Evolutionary conservation across 2,888 invertebrate species (phyloP).

Genomic region (Eurois occulta): DNA sequence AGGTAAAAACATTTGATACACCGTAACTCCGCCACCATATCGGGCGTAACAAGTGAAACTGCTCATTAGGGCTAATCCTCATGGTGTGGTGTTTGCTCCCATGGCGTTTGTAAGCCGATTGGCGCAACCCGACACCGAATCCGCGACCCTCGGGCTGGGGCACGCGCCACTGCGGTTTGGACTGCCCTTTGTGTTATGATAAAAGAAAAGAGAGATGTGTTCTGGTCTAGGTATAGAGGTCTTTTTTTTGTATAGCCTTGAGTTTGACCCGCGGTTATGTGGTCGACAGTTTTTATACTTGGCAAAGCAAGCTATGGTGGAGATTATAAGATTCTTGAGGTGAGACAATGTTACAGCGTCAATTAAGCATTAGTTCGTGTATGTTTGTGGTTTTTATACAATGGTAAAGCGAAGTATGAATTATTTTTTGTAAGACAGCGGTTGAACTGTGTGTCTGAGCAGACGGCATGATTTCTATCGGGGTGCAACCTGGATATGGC

Average conservation of each 20-base stretch:
- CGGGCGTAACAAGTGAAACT: slow-evolving; percentile 69
- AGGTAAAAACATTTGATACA: slow-evolving; percentile 48
- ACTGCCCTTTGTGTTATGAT: slow-evolving; percentile 51
- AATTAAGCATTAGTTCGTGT: neutral
- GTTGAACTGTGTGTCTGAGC: too few species aligned
- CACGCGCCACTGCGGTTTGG: slow-evolving; percentile 72
- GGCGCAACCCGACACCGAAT: slow-evolving; percentile 86
- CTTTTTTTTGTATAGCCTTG: neutral
- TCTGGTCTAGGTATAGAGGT: neutral
- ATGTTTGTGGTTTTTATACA: neutral
- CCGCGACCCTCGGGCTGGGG: slow-evolving; percentile 76
- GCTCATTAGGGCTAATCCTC: slow-evolving; percentile 84
- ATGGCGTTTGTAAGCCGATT: slow-evolving; percentile 87
- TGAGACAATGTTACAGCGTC: neutral
- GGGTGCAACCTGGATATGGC: too few species aligned
- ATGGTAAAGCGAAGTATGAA: neutral
- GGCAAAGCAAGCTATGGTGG: neutral
- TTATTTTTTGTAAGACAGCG: neutral
- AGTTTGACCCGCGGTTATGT: neutral
- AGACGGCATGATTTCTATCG: too few species aligned
- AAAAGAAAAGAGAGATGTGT: slow-evolving; percentile 38
- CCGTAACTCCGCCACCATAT: slow-evolving; percentile 44
- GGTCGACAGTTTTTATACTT: neutral
- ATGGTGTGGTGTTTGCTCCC: slow-evolving; percentile 79
- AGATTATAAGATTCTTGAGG: neutral